These are phyloP conservation scores for Teleopsis dalmanni DNA, from an alignment of 1,140 invertebrate genomes.

Conservation along the genomic window DNA sequence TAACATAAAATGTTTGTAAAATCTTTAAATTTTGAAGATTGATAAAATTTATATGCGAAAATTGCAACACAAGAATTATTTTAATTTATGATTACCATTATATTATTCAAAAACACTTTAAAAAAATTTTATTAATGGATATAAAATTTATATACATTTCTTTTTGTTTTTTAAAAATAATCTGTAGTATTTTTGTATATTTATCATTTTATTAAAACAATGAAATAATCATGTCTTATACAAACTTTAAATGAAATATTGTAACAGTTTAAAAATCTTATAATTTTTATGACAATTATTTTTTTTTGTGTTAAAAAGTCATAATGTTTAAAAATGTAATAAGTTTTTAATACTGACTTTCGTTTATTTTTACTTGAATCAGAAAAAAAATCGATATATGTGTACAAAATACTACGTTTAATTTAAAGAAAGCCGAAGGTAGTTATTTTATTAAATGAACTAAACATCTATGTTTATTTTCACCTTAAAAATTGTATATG, in stretches of 20 bases:
- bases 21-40: no score
- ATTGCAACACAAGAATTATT: no score
- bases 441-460: conserved; percentile 26
- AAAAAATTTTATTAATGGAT: no score
- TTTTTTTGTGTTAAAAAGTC: background rate
- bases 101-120: no score
- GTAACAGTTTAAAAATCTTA: background rate
- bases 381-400: background rate
- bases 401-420: background rate
- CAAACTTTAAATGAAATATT: background rate
- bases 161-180: no score
- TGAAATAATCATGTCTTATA: no score
- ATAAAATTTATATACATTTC: no score
- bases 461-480: conserved; percentile 45
- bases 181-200: no score
- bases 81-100: no score
- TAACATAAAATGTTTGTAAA: no score
- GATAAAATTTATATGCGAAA: no score
- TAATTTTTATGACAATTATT: background rate
- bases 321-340: background rate
- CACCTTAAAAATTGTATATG: conserved; percentile 19
- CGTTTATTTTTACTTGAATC: background rate
- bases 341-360: conserved; percentile 4
- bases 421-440: background rate
- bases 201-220: no score